A percentile compares a stretch with the other conserved stretches of the same genome.
These are phyloP conservation scores for Eupsilia transversa DNA, from an alignment of 2,888 invertebrate species.

Conservation along the genomic window DNA sequence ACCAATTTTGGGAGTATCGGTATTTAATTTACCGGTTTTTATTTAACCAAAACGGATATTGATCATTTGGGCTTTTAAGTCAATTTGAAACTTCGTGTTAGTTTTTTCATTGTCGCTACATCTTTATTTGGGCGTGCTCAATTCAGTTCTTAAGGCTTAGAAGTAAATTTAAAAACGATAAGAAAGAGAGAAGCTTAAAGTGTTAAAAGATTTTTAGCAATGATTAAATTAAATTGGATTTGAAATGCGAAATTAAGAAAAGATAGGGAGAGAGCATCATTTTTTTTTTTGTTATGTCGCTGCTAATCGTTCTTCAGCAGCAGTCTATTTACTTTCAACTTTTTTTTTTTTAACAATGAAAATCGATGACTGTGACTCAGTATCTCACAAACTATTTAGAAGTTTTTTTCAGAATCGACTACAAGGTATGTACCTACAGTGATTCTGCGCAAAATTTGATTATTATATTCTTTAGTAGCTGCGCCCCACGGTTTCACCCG, in stretches of 20 bases:
- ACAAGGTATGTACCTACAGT: too few species aligned
- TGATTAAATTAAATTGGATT: constrained; percentile 21
- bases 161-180: background rate
- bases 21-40: constrained; percentile 20
- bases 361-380: background rate
- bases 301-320: background rate
- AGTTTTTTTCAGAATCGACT: background rate
- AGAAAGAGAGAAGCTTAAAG: background rate
- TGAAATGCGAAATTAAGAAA: constrained; percentile 2
- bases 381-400: background rate
- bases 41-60: constrained; percentile 4
- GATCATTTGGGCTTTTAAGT: constrained; percentile 2
- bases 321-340: too few species aligned
- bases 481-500: too few species aligned
- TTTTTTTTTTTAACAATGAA: background rate
- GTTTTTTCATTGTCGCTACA: background rate
- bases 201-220: background rate
- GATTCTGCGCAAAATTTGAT: too few species aligned
- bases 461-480: too few species aligned
- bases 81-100: background rate
- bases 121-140: constrained; percentile 12
- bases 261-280: background rate
- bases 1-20: background rate
- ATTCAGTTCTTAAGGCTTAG: constrained; percentile 3
- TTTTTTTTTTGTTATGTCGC: background rate